Base-by-base conservation (phyloP, 2,888 invertebrate genomes). In the Thyatira batis region DNA sequence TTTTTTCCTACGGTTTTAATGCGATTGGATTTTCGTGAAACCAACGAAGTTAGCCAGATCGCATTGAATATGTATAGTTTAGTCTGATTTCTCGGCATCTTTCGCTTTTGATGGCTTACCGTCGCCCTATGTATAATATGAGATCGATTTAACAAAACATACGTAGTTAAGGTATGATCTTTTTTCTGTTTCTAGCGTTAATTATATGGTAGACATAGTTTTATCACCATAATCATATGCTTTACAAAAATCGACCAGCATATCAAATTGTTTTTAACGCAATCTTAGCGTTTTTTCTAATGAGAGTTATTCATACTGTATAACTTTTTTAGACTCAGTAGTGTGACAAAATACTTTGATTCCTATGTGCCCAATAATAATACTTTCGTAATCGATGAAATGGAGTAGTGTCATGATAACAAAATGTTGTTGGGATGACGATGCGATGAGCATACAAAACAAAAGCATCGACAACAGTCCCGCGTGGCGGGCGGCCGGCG, bases 1-100 rank as follows among this genome's bases (percentile, higher is more conserved):
- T 81, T 78, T 78, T 78, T 80, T 73, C 80, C 80, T 78, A 71
- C 72, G 61, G 78, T 85, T 88, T 87, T 85, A 87, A 88, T 85
- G 78, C 83, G 80, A 87, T 85, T 87, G 85, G 81, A 80, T 85
- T 85, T 82, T 74, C 75, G 75, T 77, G 78, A 79, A 69, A 60
- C 69, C 71, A 67, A 61, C 73, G 78, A 69, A 75, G 71, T 76
- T 61, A 69, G 73, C 63, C 60, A 73, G 71, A 79, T 77, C 76
- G 64, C 78, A 80, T 84, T 84, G 81, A 84, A 85, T 86, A 85
- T 85, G 80, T 83, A 84, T 82, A 77, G 71, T 71, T 70, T 56
- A 72, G 75, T 65, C 70, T 67, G 70, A 78, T 78, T 79, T 76
- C 74, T 60, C 66, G 71, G 65, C 59, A 72, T 79, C 76, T 75